Conservation (phyloP, 2,888 invertebrate species). For the Chrysolina haemoptera region DNA sequence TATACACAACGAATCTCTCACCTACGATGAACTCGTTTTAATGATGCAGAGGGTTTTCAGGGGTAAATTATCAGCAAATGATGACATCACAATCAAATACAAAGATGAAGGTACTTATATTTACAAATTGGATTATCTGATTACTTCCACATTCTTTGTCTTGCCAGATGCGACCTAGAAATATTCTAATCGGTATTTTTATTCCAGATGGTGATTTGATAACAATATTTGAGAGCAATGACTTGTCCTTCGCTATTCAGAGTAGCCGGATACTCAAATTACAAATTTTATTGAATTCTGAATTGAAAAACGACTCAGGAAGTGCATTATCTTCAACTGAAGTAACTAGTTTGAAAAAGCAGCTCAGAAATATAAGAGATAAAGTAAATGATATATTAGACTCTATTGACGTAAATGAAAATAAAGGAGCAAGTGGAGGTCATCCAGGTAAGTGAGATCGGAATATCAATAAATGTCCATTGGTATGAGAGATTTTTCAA, state of each 20-base stretch:
- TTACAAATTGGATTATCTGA: conserved; percentile 31
- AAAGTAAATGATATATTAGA: conserved; percentile 75
- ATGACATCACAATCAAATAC: conserved; percentile 81
- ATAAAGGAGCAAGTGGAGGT: conserved; percentile 44
- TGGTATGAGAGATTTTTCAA: no score
- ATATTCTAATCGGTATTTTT: conserved; percentile 10
- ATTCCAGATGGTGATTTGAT: conserved; percentile 78
- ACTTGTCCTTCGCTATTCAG: conserved; percentile 80
- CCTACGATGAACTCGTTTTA: conserved; percentile 78
- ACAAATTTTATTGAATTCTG: conserved; percentile 72
- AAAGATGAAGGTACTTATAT: conserved; percentile 76
- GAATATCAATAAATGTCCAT: no score
- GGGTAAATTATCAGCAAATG: conserved; percentile 75
- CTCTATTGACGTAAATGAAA: conserved; percentile 68
- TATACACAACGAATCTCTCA: conserved; percentile 82
- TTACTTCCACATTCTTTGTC: conserved; percentile 39
- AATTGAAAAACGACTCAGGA: conserved; percentile 60
- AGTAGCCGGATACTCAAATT: conserved; percentile 78
- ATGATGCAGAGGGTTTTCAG: conserved; percentile 83
- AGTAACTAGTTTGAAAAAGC: conserved; percentile 69
- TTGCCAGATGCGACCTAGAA: background rate
- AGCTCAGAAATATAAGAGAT: conserved; percentile 72
- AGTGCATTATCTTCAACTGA: conserved; percentile 63
- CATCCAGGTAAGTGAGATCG: conserved; percentile 50
- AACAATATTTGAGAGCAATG: conserved; percentile 80